Conservation (phyloP, 2,888 invertebrate genomes). For the Thecophora atra region DNA sequence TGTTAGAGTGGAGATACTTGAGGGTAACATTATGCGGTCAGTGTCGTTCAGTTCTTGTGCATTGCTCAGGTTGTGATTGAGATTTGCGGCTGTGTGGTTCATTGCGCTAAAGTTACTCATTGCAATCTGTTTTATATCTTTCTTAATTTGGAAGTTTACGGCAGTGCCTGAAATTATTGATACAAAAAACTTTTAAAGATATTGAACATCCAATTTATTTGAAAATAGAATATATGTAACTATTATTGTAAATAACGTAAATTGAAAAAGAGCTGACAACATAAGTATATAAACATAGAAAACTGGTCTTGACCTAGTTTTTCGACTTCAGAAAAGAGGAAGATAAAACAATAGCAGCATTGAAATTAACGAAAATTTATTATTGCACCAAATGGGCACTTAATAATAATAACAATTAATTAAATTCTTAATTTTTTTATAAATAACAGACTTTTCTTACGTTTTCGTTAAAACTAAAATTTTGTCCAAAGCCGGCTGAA, state of each 20-base stretch:
- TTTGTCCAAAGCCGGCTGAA: too few relatives aligned
- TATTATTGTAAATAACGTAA: background rate
- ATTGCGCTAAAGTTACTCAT: slow-evolving; percentile 41
- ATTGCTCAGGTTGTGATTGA: slow-evolving; percentile 15
- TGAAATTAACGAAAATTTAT: background rate
- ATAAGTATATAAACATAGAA: slow-evolving; percentile 8
- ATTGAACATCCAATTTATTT: too few relatives aligned
- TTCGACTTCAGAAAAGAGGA: background rate
- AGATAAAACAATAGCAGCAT: background rate
- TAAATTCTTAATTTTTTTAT: too few relatives aligned
- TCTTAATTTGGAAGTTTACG: slow-evolving; percentile 12
- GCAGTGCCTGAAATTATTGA: slow-evolving; percentile 43
- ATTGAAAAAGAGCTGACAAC: background rate
- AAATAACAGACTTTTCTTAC: too few relatives aligned
- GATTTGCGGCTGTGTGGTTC: slow-evolving; percentile 31
- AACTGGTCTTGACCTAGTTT: slow-evolving; percentile 24
- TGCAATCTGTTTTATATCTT: slow-evolving; percentile 34
- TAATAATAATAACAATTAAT: too few relatives aligned
- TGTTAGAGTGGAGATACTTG: background rate
- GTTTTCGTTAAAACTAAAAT: too few relatives aligned
- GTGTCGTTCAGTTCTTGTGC: background rate
- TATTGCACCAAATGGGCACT: background rate
- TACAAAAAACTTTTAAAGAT: too few relatives aligned
- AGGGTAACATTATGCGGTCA: slow-evolving; percentile 3
- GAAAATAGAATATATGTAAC: too few relatives aligned